Evolutionary conservation across 2,888 invertebrate genomes (phyloP).

Genomic region (Amiota communis): DNA sequence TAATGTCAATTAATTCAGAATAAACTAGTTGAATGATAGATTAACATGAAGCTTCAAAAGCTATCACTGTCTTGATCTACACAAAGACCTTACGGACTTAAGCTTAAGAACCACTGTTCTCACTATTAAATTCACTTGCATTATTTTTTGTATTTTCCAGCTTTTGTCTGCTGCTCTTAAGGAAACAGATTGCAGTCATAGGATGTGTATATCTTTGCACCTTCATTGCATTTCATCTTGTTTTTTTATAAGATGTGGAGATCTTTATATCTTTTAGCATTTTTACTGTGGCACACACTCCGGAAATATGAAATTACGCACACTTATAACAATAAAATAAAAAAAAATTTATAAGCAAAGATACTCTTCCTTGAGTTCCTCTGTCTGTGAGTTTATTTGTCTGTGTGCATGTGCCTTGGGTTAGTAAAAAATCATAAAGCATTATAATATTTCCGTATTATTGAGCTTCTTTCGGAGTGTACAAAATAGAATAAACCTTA

Average conservation of each 20-base stretch:
- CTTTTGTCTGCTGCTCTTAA: neutral
- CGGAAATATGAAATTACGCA: slow-evolving; percentile 24
- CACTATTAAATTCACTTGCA: no score
- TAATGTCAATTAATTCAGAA: no score
- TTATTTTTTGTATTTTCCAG: neutral
- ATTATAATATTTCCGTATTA: neutral
- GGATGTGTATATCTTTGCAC: neutral
- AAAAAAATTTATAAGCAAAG: neutral
- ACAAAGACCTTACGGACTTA: no score
- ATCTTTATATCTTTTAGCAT: neutral
- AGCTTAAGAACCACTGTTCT: no score
- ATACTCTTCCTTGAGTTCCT: no score
- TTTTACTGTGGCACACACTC: neutral
- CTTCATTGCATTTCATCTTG: neutral
- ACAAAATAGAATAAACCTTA: no score
- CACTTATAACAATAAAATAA: slow-evolving; percentile 17
- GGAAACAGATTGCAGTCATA: neutral
- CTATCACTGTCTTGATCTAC: no score
- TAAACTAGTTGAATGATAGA: no score
- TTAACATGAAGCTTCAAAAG: no score
- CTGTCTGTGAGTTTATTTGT: neutral
- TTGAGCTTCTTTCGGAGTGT: neutral
- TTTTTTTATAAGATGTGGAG: neutral
- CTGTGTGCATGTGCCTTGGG: neutral
- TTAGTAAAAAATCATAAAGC: neutral